phyloP scores from a whole-genome alignment of 2,797 vertebrate genomes.

The Chelon auratus region DNA sequence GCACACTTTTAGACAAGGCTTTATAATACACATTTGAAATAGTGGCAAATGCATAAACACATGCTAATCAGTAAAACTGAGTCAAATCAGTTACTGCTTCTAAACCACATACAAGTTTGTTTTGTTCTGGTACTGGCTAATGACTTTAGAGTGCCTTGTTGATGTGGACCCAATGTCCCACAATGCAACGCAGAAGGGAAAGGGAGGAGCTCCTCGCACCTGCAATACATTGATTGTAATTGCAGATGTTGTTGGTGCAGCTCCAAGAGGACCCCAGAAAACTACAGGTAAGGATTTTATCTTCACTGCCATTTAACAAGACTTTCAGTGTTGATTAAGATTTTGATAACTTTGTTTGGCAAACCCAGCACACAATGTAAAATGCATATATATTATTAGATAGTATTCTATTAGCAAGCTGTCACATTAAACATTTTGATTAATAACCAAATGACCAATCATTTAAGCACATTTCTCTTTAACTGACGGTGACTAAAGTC shows the following conservation, averaged over 20 bases:
- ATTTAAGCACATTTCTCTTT: too few species aligned
- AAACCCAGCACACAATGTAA: not conserved
- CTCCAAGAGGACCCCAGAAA: not conserved
- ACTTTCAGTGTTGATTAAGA: not conserved
- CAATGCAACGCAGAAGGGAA: slow-evolving; percentile 18
- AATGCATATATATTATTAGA: too few species aligned
- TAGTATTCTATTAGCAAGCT: too few species aligned
- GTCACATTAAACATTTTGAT: too few species aligned
- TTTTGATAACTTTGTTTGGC: not conserved
- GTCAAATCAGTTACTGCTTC: not conserved
- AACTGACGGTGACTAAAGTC: not conserved
- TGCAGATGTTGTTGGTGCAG: fast-evolving
- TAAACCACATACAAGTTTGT: not conserved
- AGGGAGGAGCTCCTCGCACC: not conserved
- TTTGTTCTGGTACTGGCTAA: not conserved
- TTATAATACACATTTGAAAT: too few species aligned
- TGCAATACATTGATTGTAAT: not conserved
- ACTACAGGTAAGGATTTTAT: not conserved
- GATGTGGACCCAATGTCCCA: slow-evolving; percentile 5
- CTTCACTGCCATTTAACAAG: not conserved
- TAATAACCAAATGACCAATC: too few species aligned
- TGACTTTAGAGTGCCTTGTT: not conserved
- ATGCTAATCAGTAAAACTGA: too few species aligned
- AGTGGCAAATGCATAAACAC: too few species aligned
- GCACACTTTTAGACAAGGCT: too few species aligned